A percentile compares a stretch with the other conserved stretches of the same genome.
These are phyloP conservation scores for Drosophila pseudotalamancana DNA, from an alignment of 2,888 invertebrate genomes.

Conservation along the genomic window DNA sequence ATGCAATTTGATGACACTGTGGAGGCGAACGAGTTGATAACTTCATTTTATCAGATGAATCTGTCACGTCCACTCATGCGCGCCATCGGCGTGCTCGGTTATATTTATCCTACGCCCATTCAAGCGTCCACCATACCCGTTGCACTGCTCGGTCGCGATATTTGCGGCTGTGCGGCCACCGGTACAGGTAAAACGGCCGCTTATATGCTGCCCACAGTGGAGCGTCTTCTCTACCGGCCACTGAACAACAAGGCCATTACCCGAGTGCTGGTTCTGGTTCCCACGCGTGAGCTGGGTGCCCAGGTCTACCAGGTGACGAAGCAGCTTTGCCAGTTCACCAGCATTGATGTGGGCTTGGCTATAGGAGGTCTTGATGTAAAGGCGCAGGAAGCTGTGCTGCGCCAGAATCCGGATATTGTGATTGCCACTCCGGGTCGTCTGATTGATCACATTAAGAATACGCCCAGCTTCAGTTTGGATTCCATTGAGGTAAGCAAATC, in stretches of 20 bases:
- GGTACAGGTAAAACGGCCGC: conserved; percentile 99
- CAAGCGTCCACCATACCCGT: conserved; percentile 98
- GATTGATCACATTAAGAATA: conserved; percentile 98
- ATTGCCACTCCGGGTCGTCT: conserved; percentile 99
- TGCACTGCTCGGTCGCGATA: conserved; percentile 95
- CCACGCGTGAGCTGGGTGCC: conserved; percentile 98
- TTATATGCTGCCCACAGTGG: conserved; percentile 98
- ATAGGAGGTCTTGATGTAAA: conserved; percentile 95
- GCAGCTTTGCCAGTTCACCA: conserved; percentile 94
- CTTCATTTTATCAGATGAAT: conserved; percentile 97
- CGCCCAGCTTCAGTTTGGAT: conserved; percentile 95
- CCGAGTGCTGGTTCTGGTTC: conserved; percentile 96
- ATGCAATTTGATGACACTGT: conserved; percentile 87
- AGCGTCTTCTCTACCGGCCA: conserved; percentile 95
- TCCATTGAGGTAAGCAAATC: conserved; percentile 91
- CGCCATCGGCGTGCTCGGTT: conserved; percentile 94
- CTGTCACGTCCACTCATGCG: conserved; percentile 96
- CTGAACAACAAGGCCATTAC: conserved; percentile 88
- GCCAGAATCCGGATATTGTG: conserved; percentile 97
- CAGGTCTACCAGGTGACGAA: conserved; percentile 98
- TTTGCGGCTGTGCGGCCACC: conserved; percentile 99
- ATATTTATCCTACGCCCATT: conserved; percentile 97
- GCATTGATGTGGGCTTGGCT: conserved; percentile 92
- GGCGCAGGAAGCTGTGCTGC: conserved; percentile 90
- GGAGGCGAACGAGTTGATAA: conserved; percentile 87